These are phyloP conservation scores for Pharmacophagus antenor DNA, from an alignment of 2,888 invertebrate species.

Conservation along the genomic window DNA sequence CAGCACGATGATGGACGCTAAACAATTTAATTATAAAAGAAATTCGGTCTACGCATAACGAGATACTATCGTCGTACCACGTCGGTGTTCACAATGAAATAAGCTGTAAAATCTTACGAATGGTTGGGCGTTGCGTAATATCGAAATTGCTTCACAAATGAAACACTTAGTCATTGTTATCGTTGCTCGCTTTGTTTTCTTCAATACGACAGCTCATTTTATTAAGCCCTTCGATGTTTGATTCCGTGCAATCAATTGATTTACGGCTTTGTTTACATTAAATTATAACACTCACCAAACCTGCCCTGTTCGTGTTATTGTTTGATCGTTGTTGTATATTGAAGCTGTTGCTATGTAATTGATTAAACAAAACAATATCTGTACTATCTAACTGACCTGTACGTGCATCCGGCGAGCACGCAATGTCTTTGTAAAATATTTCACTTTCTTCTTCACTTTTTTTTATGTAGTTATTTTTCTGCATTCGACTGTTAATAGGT, in stretches of 20 bases:
- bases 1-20: conserved; percentile 57
- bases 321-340: background rate
- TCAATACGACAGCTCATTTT: conserved; percentile 34
- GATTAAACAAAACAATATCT: no score
- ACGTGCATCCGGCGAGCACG: no score
- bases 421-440: no score
- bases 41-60: conserved; percentile 63
- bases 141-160: conserved; percentile 33
- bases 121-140: conserved; percentile 41
- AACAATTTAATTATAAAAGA: conserved; percentile 77
- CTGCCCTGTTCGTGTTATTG: background rate
- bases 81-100: conserved; percentile 36
- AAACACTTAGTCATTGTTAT: conserved; percentile 38
- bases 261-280: background rate
- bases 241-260: conserved; percentile 53
- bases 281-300: background rate
- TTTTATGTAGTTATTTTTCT: no score
- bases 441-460: no score
- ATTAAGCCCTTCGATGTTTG: conserved; percentile 46
- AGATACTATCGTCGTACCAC: conserved; percentile 46
- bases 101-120: conserved; percentile 48
- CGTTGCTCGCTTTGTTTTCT: conserved; percentile 42
- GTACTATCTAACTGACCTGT: no score
- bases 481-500: no score
- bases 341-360: no score